phyloP scores from a whole-genome alignment of 2,888 invertebrate species.

The Notocelia uddmanniana region DNA sequence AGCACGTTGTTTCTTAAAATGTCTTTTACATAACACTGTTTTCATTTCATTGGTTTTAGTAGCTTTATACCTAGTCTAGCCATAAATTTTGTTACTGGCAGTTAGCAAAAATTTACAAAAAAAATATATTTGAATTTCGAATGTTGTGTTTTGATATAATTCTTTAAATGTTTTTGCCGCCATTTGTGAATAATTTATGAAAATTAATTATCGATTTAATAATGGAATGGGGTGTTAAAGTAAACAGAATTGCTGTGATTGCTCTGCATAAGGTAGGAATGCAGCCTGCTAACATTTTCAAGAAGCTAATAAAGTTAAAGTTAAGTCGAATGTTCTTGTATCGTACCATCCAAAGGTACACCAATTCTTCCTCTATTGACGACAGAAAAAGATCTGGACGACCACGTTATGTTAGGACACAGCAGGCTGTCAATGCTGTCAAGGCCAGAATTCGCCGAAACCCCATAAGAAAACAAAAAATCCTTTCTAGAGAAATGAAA shows the following conservation, averaged over 20 bases:
- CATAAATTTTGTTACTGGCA: no score
- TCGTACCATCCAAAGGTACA: conserved; percentile 41
- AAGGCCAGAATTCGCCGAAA: conserved; percentile 34
- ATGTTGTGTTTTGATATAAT: no score
- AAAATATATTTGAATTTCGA: no score
- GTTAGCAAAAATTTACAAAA: no score
- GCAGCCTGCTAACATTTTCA: conserved; percentile 40
- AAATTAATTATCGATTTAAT: no score
- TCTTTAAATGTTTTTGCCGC: no score
- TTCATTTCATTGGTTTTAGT: background rate
- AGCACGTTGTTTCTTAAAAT: background rate
- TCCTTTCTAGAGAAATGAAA: conserved; percentile 39
- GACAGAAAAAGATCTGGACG: conserved; percentile 20
- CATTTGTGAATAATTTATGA: background rate
- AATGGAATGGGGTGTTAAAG: no score
- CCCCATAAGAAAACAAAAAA: conserved; percentile 42
- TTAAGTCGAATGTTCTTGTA: conserved; percentile 45
- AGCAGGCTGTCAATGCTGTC: conserved; percentile 32
- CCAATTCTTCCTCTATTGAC: conserved; percentile 6
- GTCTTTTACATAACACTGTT: background rate
- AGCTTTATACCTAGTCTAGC: no score
- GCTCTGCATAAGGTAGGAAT: conserved; percentile 33
- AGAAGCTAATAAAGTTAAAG: conserved; percentile 44
- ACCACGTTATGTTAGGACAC: conserved; percentile 24
- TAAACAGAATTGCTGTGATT: conserved; percentile 37